Conservation (phyloP, 2,797 vertebrate species). For the Saxicola maurus region DNA sequence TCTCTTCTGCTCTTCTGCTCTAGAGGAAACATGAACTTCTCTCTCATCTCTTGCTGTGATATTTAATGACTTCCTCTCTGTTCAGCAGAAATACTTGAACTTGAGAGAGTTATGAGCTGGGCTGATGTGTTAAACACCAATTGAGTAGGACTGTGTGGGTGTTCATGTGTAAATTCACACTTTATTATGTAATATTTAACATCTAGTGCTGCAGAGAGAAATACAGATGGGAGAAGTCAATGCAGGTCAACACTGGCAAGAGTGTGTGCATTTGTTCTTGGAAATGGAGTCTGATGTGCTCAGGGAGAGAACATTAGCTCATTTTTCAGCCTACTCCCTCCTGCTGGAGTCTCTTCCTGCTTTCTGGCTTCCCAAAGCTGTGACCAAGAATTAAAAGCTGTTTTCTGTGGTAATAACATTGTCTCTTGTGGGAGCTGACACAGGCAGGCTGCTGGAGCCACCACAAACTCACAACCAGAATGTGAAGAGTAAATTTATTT, state of each 20-base stretch:
- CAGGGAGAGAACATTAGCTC: neutral
- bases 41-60: neutral
- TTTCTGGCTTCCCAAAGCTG: neutral
- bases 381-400: neutral
- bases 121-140: neutral
- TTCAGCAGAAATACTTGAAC: neutral
- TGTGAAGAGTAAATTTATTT: neutral
- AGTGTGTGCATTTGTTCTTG: neutral
- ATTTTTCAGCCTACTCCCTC: neutral
- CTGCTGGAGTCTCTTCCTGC: neutral
- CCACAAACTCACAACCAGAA: neutral
- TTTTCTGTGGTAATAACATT: neutral
- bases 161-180: neutral
- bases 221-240: neutral
- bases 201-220: neutral
- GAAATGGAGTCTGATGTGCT: neutral
- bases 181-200: neutral
- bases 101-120: neutral
- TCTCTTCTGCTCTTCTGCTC: neutral
- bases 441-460: neutral
- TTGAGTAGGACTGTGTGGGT: neutral
- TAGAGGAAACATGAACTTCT: neutral
- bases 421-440: neutral
- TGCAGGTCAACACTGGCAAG: neutral
- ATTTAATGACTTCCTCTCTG: neutral